These are phyloP conservation scores for Serranus cabrilla DNA, from an alignment of 2,797 vertebrate species.

Conservation along the genomic window DNA sequence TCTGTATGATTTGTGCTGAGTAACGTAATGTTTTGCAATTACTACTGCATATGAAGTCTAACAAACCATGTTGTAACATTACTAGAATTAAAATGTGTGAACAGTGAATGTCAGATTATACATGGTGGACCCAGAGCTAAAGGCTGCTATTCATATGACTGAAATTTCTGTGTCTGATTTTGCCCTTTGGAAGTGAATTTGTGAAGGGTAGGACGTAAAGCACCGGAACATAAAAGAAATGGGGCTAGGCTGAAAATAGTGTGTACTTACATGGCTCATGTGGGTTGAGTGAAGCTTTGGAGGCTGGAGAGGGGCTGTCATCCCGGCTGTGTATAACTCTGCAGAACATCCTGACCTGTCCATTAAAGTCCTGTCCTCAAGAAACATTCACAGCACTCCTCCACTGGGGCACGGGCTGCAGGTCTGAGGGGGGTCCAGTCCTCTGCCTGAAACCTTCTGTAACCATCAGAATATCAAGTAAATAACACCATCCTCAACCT, in stretches of 20 bases:
- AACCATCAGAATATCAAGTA: not conserved
- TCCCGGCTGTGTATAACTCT: not conserved
- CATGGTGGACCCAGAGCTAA: not conserved
- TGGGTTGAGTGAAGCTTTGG: not conserved
- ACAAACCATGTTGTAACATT: not conserved
- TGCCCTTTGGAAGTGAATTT: not conserved
- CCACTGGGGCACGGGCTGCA: not conserved
- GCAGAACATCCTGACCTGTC: not conserved
- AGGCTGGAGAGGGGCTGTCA: not conserved
- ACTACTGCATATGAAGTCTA: too few species aligned
- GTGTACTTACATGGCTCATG: not conserved
- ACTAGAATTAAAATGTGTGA: not conserved
- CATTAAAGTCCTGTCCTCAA: not conserved
- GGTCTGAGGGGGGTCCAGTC: not conserved
- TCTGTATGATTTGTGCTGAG: too few species aligned
- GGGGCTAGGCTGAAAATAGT: fast-evolving
- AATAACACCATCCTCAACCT: not conserved
- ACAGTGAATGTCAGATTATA: not conserved
- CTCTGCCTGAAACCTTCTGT: not conserved
- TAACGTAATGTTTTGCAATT: too few species aligned
- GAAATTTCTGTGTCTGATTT: not conserved
- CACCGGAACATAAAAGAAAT: not conserved
- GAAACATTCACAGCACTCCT: not conserved
- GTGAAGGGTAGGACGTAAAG: not conserved
- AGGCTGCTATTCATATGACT: not conserved